A percentile compares a stretch with the other conserved stretches of the same genome.
Conservation (phyloP, 2,888 invertebrate genomes). For the Salticus scenicus region DNA sequence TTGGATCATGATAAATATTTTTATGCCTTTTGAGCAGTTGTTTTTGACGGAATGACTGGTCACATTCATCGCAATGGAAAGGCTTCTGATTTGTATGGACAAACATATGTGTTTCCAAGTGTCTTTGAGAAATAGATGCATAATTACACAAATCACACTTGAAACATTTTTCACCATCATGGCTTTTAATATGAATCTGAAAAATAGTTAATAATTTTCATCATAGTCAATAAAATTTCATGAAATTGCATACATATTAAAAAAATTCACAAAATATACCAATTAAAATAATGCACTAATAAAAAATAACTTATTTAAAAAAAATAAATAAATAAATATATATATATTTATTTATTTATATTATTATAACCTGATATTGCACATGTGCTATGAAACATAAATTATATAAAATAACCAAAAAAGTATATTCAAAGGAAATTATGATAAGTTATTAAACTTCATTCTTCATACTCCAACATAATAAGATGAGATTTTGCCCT, state of each 20-base stretch:
- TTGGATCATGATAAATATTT: constrained; percentile 93
- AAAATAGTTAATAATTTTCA: constrained; percentile 44
- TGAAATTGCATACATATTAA: background rate
- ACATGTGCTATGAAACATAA: too few relatives aligned
- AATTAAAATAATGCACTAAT: background rate
- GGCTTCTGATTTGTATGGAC: constrained; percentile 97
- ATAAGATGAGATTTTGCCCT: too few relatives aligned
- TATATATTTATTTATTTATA: too few relatives aligned
- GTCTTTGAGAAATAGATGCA: constrained; percentile 92
- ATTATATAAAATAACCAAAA: too few relatives aligned
- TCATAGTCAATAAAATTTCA: background rate
- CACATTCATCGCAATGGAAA: constrained; percentile 89
- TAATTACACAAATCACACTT: constrained; percentile 95
- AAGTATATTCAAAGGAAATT: too few relatives aligned
- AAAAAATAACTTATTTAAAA: background rate
- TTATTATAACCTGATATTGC: too few relatives aligned
- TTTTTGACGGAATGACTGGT: constrained; percentile 88
- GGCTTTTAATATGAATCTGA: constrained; percentile 85
- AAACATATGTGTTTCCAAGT: constrained; percentile 94
- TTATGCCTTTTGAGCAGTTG: constrained; percentile 92
- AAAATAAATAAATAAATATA: too few relatives aligned
- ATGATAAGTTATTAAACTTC: too few relatives aligned
- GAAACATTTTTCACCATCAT: constrained; percentile 97
- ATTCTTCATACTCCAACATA: too few relatives aligned
- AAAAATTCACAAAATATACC: too few relatives aligned